Conservation (phyloP, 2,797 vertebrate genomes). For the Parotocinclus haroldoi region DNA sequence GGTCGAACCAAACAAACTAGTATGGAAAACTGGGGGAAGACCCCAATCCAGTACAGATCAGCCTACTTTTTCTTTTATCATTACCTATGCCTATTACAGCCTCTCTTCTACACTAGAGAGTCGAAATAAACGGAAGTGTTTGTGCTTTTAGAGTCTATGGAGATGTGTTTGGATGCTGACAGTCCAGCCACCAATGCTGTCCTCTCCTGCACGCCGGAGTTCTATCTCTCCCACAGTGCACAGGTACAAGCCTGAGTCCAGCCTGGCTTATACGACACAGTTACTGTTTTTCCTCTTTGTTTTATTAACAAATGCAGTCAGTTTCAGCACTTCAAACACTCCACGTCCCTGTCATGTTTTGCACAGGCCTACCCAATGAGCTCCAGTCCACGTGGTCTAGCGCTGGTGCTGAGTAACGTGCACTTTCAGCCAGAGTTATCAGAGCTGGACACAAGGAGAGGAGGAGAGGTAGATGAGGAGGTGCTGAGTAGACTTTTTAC, state of each 20-base stretch:
- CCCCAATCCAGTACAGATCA: too few species aligned
- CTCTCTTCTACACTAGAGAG: too few species aligned
- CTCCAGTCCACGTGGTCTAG: conserved; percentile 83
- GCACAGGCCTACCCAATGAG: conserved; percentile 84
- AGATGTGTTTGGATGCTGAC: conserved; percentile 84
- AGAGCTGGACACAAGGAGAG: conserved; percentile 84
- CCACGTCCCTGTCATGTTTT: not conserved
- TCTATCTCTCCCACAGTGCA: conserved; percentile 78
- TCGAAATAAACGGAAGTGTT: not conserved
- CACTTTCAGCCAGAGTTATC: conserved; percentile 73
- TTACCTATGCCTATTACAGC: too few species aligned
- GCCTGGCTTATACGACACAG: too few species aligned
- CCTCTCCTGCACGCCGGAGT: conserved; percentile 78
- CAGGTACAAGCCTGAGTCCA: conserved; percentile 78
- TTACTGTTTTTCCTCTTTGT: not conserved
- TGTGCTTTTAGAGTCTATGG: conserved; percentile 71
- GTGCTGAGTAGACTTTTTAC: conserved; percentile 82
- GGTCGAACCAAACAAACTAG: too few species aligned
- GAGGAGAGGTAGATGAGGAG: conserved; percentile 87
- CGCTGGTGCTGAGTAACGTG: conserved; percentile 89
- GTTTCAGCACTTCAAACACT: not conserved
- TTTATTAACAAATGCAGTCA: too few species aligned
- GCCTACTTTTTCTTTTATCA: too few species aligned
- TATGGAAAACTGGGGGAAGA: too few species aligned
- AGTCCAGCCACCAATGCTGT: conserved; percentile 78